A percentile compares a stretch with the other conserved stretches of the same genome.
Conservation (phyloP, 2,888 invertebrate genomes). For the Daptonema setosum region DNA sequence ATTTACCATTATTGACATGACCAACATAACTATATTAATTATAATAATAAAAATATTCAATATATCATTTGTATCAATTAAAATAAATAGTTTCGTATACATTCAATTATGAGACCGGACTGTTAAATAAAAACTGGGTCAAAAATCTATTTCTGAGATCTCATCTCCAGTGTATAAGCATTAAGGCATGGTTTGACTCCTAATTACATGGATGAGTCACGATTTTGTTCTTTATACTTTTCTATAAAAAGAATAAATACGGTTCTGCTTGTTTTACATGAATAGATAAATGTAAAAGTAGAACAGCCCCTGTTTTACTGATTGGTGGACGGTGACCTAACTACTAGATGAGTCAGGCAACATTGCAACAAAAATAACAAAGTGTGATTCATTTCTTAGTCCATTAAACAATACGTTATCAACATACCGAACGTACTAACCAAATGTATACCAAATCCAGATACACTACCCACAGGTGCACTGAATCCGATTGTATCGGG, state of each 20-base stretch:
- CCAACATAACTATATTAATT: neutral
- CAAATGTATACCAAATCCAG: constrained; percentile 22
- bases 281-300: no score
- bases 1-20: neutral
- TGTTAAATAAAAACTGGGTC: neutral
- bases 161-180: no score
- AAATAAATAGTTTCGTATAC: neutral
- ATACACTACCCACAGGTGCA: constrained; percentile 25
- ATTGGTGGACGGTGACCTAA: no score
- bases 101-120: neutral
- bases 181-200: no score
- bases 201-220: no score
- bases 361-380: neutral
- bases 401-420: neutral
- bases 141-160: neutral
- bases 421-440: neutral
- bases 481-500: constrained; percentile 23
- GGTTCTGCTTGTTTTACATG: no score
- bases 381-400: neutral
- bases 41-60: neutral
- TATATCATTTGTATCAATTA: neutral
- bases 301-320: no score
- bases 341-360: no score
- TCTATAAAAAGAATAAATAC: no score
- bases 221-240: no score